Evolutionary conservation across 1,140 invertebrate genomes (phyloP).

Genomic region (Brachystomella parvula): DNA sequence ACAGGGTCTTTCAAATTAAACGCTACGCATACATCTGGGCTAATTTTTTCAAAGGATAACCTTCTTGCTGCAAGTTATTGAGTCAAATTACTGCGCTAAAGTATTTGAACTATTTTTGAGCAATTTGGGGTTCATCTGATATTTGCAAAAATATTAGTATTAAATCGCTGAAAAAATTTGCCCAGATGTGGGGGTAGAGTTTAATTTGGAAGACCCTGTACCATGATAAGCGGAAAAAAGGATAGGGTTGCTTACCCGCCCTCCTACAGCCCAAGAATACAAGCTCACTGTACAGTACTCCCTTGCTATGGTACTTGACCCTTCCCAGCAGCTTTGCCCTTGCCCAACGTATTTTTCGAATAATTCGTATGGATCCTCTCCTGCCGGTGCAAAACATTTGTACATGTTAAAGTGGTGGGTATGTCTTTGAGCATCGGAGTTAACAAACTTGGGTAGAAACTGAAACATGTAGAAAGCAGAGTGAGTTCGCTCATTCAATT

Average conservation of each 20-base stretch:
- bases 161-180: no score
- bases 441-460: slow-evolving; percentile 9
- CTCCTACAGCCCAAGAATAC: slow-evolving; percentile 23
- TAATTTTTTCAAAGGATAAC: no score
- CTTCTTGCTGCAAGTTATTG: no score
- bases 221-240: not conserved
- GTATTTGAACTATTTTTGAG: no score
- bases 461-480: not conserved
- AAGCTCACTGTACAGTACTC: slow-evolving; percentile 12
- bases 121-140: no score
- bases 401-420: slow-evolving; percentile 27
- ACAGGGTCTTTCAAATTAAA: no score
- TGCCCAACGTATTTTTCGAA: slow-evolving; percentile 12
- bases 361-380: slow-evolving; percentile 13
- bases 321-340: slow-evolving; percentile 7
- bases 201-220: not conserved
- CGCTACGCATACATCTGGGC: no score
- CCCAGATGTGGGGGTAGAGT: no score
- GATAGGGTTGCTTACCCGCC: slow-evolving; percentile 8
- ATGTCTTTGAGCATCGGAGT: not conserved
- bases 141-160: no score
- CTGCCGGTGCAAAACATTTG: slow-evolving; percentile 18
- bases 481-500: not conserved
- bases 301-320: not conserved
- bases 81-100: no score